phyloP scores from a whole-genome alignment of 2,888 invertebrate genomes.

The Tetropium fuscum region DNA sequence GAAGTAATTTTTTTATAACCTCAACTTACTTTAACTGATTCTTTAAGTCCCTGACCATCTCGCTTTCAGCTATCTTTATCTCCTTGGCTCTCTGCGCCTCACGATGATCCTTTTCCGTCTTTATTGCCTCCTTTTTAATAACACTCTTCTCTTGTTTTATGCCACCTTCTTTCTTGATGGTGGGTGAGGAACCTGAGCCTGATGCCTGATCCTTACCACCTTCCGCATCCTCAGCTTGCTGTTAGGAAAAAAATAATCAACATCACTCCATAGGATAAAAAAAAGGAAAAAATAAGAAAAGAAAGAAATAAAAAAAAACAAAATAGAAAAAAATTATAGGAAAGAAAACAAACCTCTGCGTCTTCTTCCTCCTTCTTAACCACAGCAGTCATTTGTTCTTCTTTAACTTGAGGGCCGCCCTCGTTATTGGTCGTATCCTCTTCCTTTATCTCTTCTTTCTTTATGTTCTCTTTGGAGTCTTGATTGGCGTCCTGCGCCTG shows the following conservation, averaged over 20 bases:
- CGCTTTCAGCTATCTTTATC: slow-evolving; percentile 76
- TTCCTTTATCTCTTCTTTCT: slow-evolving; percentile 65
- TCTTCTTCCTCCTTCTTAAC: slow-evolving; percentile 66
- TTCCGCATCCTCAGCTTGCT: slow-evolving; percentile 63
- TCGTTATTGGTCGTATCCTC: slow-evolving; percentile 62
- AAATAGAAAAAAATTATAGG: neutral
- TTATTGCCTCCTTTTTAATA: slow-evolving; percentile 75
- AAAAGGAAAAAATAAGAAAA: too few species aligned
- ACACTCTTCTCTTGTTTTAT: slow-evolving; percentile 67
- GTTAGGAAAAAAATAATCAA: slow-evolving; percentile 19
- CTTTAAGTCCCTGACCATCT: slow-evolving; percentile 87
- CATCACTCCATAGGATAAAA: too few species aligned
- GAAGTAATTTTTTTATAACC: slow-evolving; percentile 5
- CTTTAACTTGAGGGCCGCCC: slow-evolving; percentile 61
- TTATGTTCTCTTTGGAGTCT: slow-evolving; percentile 70
- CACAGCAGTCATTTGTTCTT: slow-evolving; percentile 55
- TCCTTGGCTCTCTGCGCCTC: slow-evolving; percentile 74
- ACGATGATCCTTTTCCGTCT: slow-evolving; percentile 73
- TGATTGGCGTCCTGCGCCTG: slow-evolving; percentile 68
- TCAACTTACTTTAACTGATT: slow-evolving; percentile 88
- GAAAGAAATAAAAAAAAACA: too few species aligned
- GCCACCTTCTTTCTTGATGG: slow-evolving; percentile 71
- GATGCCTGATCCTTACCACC: slow-evolving; percentile 65
- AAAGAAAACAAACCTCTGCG: slow-evolving; percentile 55
- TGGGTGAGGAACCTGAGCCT: slow-evolving; percentile 62